phyloP scores from a whole-genome alignment of 2,113 vertebrate species.

The Eudyptes chrysolophus region DNA sequence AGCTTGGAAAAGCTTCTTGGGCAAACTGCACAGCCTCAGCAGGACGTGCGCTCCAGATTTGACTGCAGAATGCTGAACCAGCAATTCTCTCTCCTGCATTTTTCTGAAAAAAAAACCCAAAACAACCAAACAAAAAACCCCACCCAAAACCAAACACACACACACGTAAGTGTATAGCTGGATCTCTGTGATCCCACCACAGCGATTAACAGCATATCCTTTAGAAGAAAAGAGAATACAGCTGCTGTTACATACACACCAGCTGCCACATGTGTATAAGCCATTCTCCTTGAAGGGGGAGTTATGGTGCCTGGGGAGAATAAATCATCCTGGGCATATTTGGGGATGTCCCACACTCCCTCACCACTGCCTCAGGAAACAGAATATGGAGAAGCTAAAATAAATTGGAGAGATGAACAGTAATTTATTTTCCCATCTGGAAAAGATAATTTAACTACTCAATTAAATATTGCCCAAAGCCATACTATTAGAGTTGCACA shows the following conservation, averaged over 20 bases:
- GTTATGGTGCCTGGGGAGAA: background rate
- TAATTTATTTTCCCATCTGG: slow-evolving; percentile 58
- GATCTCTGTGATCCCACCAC: background rate
- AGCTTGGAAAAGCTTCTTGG: background rate
- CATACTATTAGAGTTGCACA: slow-evolving; percentile 29
- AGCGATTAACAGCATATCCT: background rate
- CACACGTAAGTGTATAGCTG: background rate
- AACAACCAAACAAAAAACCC: too few species aligned
- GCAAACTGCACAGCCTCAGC: background rate
- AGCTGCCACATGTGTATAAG: background rate
- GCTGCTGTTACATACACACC: background rate
- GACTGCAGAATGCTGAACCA: background rate
- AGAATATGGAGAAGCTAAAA: slow-evolving; percentile 28
- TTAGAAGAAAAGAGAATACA: background rate
- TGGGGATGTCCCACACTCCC: slow-evolving; percentile 19
- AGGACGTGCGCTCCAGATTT: accelerated
- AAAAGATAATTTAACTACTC: slow-evolving; percentile 65
- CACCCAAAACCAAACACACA: background rate
- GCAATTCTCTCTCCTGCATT: background rate
- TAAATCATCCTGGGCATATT: background rate
- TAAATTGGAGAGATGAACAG: slow-evolving; percentile 54
- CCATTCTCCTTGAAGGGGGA: background rate
- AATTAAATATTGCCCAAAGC: slow-evolving; percentile 63
- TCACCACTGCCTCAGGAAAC: slow-evolving; percentile 27
- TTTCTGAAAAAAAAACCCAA: background rate